Conservation (phyloP, 2,113 vertebrate species). For the Neoarius graeffei region DNA sequence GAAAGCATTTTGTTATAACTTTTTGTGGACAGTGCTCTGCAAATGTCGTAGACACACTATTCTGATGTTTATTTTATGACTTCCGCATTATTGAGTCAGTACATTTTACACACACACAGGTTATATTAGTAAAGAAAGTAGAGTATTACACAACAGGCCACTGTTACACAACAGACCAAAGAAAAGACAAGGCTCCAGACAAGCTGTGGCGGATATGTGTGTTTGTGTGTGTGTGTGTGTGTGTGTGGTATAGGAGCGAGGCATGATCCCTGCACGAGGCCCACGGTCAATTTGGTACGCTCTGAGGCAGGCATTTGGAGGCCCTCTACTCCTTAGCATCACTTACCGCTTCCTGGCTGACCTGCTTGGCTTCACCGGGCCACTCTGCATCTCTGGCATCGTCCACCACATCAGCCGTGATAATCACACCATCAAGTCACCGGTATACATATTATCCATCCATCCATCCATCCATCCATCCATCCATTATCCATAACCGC, state of each 20-base stretch:
- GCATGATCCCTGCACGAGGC: conserved; percentile 67
- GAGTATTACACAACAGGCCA: too few relatives aligned
- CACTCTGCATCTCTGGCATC: conserved; percentile 95
- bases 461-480: too few relatives aligned
- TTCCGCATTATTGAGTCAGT: too few relatives aligned
- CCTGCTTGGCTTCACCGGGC: conserved; percentile 90
- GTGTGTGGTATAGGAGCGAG: conserved; percentile 27
- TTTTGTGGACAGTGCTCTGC: not conserved
- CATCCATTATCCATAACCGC: too few relatives aligned
- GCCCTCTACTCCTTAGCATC: conserved; percentile 91
- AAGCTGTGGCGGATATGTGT: too few relatives aligned
- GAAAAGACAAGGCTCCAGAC: too few relatives aligned
- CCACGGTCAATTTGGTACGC: conserved; percentile 87
- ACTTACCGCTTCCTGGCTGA: conserved; percentile 92
- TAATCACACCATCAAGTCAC: conserved; percentile 81
- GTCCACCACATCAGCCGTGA: conserved; percentile 91
- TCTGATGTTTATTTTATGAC: too few relatives aligned
- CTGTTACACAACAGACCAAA: too few relatives aligned
- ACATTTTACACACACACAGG: too few relatives aligned
- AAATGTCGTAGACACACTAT: too few relatives aligned
- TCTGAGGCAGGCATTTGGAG: conserved; percentile 88
- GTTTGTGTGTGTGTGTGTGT: too few relatives aligned
- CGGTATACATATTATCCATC: conserved; percentile 73
- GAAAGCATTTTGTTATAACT: not conserved
- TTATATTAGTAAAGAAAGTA: too few relatives aligned